phyloP scores from a whole-genome alignment of 2,888 invertebrate species.

The Eumacrocentrus americanus region DNA sequence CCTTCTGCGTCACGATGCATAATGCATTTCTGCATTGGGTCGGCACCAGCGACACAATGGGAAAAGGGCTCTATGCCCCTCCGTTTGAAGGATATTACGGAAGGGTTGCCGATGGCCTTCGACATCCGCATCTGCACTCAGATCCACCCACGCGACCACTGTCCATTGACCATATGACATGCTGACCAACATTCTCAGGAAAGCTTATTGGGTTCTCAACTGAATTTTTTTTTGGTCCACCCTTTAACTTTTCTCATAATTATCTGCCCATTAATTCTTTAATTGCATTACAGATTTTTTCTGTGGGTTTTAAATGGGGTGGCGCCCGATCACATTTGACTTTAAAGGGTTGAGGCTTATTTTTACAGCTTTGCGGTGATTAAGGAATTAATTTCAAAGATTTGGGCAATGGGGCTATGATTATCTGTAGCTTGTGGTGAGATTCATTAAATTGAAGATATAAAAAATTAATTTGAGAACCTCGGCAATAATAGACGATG shows the following conservation, averaged over 20 bases:
- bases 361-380: neutral
- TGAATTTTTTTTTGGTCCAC: constrained; percentile 5
- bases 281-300: constrained; percentile 40
- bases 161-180: constrained; percentile 61
- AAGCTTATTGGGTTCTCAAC: constrained; percentile 39
- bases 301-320: constrained; percentile 40
- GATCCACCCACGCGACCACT: constrained; percentile 52
- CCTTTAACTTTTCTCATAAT: neutral
- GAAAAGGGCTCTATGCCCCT: constrained; percentile 44
- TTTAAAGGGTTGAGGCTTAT: neutral
- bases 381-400: neutral
- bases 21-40: constrained; percentile 47
- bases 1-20: constrained; percentile 43
- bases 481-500: constrained; percentile 1
- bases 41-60: constrained; percentile 42
- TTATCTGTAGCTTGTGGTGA: neutral
- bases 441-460: too few relatives aligned
- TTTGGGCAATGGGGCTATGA: neutral
- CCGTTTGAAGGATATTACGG: constrained; percentile 55
- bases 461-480: constrained; percentile 7
- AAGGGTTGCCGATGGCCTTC: constrained; percentile 52
- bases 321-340: neutral
- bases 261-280: neutral
- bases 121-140: constrained; percentile 53
- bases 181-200: constrained; percentile 59